Percentiles rank a stretch among this genome's conserved stretches.
These are phyloP conservation scores for Babyrousa celebensis DNA, from an alignment of 2,797 vertebrate species.

Conservation along the genomic window DNA sequence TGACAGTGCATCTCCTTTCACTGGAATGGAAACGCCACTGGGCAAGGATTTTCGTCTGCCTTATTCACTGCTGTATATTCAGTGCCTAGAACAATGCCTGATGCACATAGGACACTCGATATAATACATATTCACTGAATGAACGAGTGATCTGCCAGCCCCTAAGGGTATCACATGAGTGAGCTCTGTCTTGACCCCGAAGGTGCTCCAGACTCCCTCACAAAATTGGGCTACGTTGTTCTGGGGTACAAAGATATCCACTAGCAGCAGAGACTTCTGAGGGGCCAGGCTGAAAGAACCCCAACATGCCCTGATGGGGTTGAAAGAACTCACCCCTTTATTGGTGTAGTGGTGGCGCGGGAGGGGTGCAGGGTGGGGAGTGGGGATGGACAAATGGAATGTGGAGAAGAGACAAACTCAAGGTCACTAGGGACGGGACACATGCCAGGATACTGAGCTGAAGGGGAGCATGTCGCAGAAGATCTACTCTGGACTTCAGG, in stretches of 20 bases:
- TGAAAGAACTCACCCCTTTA: conserved; percentile 14
- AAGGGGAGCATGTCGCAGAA: background rate
- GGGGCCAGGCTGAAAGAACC: background rate
- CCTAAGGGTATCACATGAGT: conserved; percentile 33
- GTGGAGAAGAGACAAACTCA: conserved; percentile 59
- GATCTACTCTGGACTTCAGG: background rate
- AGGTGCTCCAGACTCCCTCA: conserved; percentile 31
- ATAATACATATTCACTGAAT: conserved; percentile 64
- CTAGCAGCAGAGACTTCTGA: conserved; percentile 47
- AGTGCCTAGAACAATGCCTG: conserved; percentile 41
- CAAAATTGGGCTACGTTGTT: conserved; percentile 34
- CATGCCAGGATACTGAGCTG: background rate
- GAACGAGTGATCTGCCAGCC: background rate
- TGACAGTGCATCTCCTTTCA: conserved; percentile 44
- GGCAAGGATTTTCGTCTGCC: conserved; percentile 4
- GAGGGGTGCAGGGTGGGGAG: background rate
- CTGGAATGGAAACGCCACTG: conserved; percentile 52
- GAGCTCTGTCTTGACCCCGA: conserved; percentile 21
- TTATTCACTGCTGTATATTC: conserved; percentile 49
- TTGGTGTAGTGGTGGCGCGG: background rate
- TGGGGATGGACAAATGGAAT: background rate
- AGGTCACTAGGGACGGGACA: conserved; percentile 5
- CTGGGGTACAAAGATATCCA: background rate
- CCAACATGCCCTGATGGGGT: background rate
- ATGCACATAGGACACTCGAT: background rate